Percentiles rank a stretch among this genome's conserved stretches.
Conservation (phyloP, 2,888 invertebrate genomes). For the Tridacna crocea region DNA sequence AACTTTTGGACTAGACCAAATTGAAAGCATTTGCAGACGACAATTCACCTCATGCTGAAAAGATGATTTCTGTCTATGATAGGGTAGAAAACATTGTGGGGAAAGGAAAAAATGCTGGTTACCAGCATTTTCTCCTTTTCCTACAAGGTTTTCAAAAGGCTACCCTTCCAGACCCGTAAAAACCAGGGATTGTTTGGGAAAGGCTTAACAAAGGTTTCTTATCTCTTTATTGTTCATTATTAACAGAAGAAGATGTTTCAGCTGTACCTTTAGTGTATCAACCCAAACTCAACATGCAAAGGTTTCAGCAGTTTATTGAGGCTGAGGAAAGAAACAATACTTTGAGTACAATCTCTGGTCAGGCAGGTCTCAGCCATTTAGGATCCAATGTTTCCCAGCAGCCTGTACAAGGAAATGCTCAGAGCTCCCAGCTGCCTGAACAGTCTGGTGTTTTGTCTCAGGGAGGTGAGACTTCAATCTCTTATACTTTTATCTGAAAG, state of each 20-base stretch:
- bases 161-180: too few species aligned
- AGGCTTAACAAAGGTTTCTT: too few species aligned
- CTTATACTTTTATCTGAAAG: neutral
- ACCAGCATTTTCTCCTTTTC: too few species aligned
- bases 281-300: conserved; percentile 76
- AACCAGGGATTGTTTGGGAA: too few species aligned
- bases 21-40: too few species aligned
- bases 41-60: too few species aligned
- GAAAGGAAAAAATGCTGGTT: too few species aligned
- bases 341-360: conserved; percentile 74
- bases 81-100: too few species aligned
- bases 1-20: too few species aligned
- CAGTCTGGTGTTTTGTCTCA: conserved; percentile 29
- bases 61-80: too few species aligned
- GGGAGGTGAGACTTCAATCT: neutral
- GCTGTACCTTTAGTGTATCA: conserved; percentile 71
- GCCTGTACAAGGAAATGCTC: conserved; percentile 50
- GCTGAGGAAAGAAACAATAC: conserved; percentile 74
- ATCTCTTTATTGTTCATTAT: neutral
- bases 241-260: conserved; percentile 63
- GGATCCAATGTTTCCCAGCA: conserved; percentile 51
- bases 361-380: conserved; percentile 68
- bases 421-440: conserved; percentile 73
- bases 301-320: conserved; percentile 78
- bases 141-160: too few species aligned